Conservation (phyloP, 1,140 invertebrate genomes). For the Elymnias hypermnestra region DNA sequence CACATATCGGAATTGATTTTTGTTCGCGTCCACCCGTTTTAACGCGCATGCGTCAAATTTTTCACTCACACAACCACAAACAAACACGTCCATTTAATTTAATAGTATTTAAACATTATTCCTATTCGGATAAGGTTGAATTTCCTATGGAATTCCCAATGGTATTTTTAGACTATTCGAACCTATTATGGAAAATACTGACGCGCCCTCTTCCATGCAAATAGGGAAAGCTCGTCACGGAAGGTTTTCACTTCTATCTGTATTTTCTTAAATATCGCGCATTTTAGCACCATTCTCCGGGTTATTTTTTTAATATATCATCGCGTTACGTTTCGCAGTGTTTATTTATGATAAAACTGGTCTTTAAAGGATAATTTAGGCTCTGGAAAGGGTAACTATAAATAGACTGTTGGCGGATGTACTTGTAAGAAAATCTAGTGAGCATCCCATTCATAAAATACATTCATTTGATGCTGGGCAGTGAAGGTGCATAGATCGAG, state of each 20-base stretch:
- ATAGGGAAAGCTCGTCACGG: conserved; percentile 52
- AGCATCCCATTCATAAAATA: conserved; percentile 66
- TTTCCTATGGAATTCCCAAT: conserved; percentile 16
- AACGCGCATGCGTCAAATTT: conserved; percentile 52
- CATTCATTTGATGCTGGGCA: conserved; percentile 57
- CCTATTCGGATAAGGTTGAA: conserved; percentile 14
- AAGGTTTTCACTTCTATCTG: conserved; percentile 58
- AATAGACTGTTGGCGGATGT: conserved; percentile 53
- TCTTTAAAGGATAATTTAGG: not conserved
- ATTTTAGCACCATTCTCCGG: conserved; percentile 25
- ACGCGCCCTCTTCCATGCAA: conserved; percentile 70
- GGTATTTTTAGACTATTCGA: conserved; percentile 72
- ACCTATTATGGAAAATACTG: conserved; percentile 54
- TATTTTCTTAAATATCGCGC: conserved; percentile 52
- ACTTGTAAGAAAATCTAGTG: conserved; percentile 50
- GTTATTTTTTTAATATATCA: not conserved
- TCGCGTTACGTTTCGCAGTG: too few species aligned
- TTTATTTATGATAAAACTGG: not conserved
- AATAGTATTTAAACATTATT: conserved; percentile 15
- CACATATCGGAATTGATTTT: conserved; percentile 69
- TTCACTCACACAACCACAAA: conserved; percentile 23
- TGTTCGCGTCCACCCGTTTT: conserved; percentile 36
- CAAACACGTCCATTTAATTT: conserved; percentile 12
- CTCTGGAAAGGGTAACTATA: conserved; percentile 39
- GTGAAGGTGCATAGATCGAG: conserved; percentile 39